Base-by-base conservation (phyloP, 2,888 invertebrate genomes). In the Cephus runcator region DNA sequence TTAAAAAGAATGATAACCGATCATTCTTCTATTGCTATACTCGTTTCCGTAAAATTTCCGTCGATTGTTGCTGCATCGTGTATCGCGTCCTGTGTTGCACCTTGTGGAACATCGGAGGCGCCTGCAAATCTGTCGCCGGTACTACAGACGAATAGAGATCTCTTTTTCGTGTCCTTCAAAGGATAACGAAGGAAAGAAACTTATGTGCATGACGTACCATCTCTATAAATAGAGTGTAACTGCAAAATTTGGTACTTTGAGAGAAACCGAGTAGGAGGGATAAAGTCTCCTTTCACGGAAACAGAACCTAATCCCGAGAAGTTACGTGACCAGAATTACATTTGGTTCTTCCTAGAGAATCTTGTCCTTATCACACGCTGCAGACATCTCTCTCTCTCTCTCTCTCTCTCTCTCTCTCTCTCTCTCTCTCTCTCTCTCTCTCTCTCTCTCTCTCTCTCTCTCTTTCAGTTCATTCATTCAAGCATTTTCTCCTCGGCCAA, bases 271-370 rank as follows among this genome's bases (percentile, higher is more conserved):
- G 78, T 81, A 79, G 80, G 69, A 76, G 79, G 79, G 79, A 79
- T 77, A 77, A 80, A 76, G 75, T 75, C 77, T 75, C 82, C 82
- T 84, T 83, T 84, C 83, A 84, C 85, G 84, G 86, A 87, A 89
- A 87, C 88, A 87, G 87, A 88, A 88, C 87, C 89, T 90, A 88
- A 89, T 90, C 89, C 90, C 87, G 82, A 84, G 81, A 81, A 85
- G 85, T 86, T 86, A 88, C 90, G 90, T 90, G 90, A 90, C 87
- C 83, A 79, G 89, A 90, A 90, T 90, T 82, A 83, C 77, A 79
- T 77, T 78, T 79, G 81, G 82, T 83, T 79, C 80, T 82, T 80
- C 73, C 76, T 68, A 35, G 75, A 76, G 73, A 82, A 69, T 30
- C 30, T 15, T 33, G 30, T 15, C 30, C 30, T 30, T 33, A 69